Percentiles rank a stretch among this genome's conserved stretches.
phyloP scores from a whole-genome alignment of 2,888 invertebrate species.

The Dicyrtomina minuta region DNA sequence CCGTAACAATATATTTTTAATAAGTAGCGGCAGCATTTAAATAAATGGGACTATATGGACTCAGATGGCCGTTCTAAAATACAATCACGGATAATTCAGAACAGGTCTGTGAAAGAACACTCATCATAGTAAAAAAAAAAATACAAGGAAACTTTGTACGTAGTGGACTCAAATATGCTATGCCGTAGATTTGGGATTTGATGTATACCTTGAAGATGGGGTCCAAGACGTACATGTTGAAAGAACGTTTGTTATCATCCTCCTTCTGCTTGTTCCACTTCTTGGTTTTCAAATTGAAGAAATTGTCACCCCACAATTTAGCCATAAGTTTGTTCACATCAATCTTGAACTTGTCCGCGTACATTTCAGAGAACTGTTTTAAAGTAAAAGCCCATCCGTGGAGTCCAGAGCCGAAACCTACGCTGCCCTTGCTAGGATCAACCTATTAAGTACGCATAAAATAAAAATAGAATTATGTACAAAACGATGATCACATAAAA shows the following conservation, averaged over 20 bases:
- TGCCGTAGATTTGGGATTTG: slow-evolving; percentile 8
- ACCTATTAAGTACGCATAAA: slow-evolving; percentile 60
- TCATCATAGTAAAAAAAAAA: slow-evolving; percentile 43
- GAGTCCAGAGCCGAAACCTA: slow-evolving; percentile 98
- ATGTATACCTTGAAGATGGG: slow-evolving; percentile 90
- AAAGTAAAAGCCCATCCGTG: slow-evolving; percentile 99
- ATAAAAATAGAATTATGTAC: too few relatives aligned
- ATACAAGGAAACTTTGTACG: background rate
- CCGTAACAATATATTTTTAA: too few relatives aligned
- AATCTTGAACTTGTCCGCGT: slow-evolving; percentile 97
- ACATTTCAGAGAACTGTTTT: slow-evolving; percentile 99
- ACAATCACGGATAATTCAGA: slow-evolving; percentile 47
- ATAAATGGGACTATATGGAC: slow-evolving; percentile 9
- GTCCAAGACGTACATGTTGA: slow-evolving; percentile 97
- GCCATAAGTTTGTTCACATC: slow-evolving; percentile 97
- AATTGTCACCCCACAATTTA: slow-evolving; percentile 97
- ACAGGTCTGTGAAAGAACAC: slow-evolving; percentile 53
- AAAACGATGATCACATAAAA: slow-evolving; percentile 13
- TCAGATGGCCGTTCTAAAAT: slow-evolving; percentile 53
- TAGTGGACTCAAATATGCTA: background rate
- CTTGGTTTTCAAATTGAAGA: slow-evolving; percentile 95
- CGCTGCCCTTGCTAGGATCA: slow-evolving; percentile 97
- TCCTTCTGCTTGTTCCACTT: slow-evolving; percentile 96
- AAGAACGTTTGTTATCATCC: slow-evolving; percentile 89
- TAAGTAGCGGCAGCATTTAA: background rate